Conservation (phyloP, 1,140 invertebrate species). For the Parapsyche elsis region DNA sequence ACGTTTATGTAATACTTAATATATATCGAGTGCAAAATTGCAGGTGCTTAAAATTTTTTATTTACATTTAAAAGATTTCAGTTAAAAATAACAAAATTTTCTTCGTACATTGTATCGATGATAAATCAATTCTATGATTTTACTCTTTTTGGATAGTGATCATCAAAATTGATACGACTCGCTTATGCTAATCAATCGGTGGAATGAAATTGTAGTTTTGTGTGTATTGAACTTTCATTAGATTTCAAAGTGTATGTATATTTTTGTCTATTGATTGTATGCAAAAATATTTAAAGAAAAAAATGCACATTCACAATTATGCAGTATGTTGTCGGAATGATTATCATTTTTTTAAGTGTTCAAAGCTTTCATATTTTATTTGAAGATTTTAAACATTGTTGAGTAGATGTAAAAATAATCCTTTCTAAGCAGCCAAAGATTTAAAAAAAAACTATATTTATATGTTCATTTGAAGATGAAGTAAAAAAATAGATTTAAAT, state of each 20-base stretch:
- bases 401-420: slow-evolving; percentile 25
- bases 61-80: too few species aligned
- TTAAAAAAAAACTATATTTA: slow-evolving; percentile 22
- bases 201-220: not conserved
- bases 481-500: slow-evolving; percentile 20
- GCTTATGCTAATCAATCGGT: not conserved
- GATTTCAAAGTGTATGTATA: not conserved
- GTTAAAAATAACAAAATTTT: too few species aligned
- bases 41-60: not conserved
- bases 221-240: not conserved
- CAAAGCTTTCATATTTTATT: slow-evolving; percentile 27
- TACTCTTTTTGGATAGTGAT: too few species aligned
- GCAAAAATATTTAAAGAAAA: not conserved
- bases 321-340: not conserved
- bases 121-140: too few species aligned
- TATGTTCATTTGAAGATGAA: slow-evolving; percentile 32
- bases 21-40: not conserved
- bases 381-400: slow-evolving; percentile 30
- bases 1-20: not conserved
- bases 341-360: slow-evolving; percentile 13
- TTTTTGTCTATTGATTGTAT: not conserved
- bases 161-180: not conserved
- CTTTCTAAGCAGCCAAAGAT: slow-evolving; percentile 34
- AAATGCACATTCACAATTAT: slow-evolving; percentile 1
- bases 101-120: too few species aligned